Percentiles rank a stretch among this genome's conserved stretches.
Evolutionary conservation across 2,888 invertebrate species (phyloP).

Genomic region (Eupithecia tripunctaria): DNA sequence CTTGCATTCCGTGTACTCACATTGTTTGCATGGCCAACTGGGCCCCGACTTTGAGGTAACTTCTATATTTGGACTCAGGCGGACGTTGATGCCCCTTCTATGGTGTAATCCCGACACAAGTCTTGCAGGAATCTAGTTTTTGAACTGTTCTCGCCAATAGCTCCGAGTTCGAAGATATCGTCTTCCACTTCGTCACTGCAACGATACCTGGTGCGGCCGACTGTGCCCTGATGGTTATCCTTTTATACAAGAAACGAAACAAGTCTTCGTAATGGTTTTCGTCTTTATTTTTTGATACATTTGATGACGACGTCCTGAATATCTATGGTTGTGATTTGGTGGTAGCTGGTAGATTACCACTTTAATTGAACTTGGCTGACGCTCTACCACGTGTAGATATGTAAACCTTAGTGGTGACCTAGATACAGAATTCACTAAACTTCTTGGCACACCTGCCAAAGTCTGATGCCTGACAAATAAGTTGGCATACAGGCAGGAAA

Average conservation of each 20-base stretch:
- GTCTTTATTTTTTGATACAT: neutral
- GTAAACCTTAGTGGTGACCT: neutral
- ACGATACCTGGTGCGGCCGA: too few relatives aligned
- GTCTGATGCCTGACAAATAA: neutral
- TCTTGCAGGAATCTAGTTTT: neutral
- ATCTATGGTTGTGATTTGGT: neutral
- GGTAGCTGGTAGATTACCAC: neutral
- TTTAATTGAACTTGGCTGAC: neutral
- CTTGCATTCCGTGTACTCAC: slow-evolving; percentile 63
- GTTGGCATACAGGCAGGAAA: neutral
- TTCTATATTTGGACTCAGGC: neutral
- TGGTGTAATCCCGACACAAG: neutral
- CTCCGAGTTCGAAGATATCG: neutral
- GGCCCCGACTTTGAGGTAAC: neutral
- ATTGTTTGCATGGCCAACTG: slow-evolving; percentile 67
- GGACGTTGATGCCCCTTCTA: neutral
- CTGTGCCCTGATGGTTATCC: too few relatives aligned
- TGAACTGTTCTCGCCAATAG: neutral
- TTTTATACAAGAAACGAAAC: neutral
- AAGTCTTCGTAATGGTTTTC: neutral
- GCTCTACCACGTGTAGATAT: neutral
- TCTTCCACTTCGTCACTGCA: too few relatives aligned
- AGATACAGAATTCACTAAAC: neutral
- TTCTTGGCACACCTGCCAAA: slow-evolving; percentile 3
- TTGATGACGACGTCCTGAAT: neutral